Conservation (phyloP, 2,888 invertebrate species). For the Lasioglossum malachurum region DNA sequence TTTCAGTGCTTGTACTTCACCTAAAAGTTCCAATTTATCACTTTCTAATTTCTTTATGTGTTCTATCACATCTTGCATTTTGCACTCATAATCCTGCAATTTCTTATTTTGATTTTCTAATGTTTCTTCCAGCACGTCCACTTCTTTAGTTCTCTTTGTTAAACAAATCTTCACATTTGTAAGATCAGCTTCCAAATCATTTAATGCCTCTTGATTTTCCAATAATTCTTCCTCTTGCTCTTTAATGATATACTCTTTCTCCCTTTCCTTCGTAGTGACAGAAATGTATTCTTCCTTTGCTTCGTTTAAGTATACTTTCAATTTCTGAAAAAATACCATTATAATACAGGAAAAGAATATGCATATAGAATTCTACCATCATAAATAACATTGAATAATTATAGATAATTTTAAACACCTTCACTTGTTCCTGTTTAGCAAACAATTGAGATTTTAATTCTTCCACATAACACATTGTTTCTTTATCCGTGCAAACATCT, state of each 20-base stretch:
- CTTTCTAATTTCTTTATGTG: conserved; percentile 50
- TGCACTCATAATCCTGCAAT: conserved; percentile 8
- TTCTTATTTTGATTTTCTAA: conserved; percentile 64
- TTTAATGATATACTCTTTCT: conserved; percentile 70
- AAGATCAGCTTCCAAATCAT: conserved; percentile 77
- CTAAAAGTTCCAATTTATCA: conserved; percentile 43
- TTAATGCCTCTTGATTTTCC: conserved; percentile 73
- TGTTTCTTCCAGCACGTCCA: conserved; percentile 76
- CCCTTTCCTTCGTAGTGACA: conserved; percentile 69
- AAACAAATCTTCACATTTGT: conserved; percentile 74
- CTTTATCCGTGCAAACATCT: conserved; percentile 63
- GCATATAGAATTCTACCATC: neutral
- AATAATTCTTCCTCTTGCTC: conserved; percentile 70
- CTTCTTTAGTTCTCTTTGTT: conserved; percentile 70
- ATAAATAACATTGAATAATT: neutral
- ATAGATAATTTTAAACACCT: conserved; percentile 64
- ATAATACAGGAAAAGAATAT: conserved; percentile 4
- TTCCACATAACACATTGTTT: conserved; percentile 65
- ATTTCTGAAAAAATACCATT: conserved; percentile 65
- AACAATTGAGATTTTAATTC: conserved; percentile 74
- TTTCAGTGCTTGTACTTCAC: conserved; percentile 27
- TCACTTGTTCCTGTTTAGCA: conserved; percentile 74
- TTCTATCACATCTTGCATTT: conserved; percentile 31
- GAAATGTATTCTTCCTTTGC: conserved; percentile 81
- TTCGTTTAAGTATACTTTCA: conserved; percentile 80